phyloP scores from a whole-genome alignment of 1,140 invertebrate genomes.

The Adelges cooleyi region DNA sequence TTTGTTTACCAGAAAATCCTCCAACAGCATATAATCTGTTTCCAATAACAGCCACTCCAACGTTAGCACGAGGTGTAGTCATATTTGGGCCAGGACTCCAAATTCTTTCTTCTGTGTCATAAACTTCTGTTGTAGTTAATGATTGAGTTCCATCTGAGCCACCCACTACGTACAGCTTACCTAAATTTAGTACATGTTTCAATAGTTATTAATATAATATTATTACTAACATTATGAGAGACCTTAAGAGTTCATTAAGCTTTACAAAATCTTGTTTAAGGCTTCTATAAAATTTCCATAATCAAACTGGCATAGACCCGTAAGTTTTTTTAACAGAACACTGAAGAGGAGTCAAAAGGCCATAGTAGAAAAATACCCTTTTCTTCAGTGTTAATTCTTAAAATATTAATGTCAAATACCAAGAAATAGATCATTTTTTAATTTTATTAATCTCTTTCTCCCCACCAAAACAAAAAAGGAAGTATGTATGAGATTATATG shows the following conservation, averaged over 20 bases:
- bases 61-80: conserved; percentile 55
- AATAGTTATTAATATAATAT: not conserved
- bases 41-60: conserved; percentile 56
- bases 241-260: not conserved
- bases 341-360: too few relatives aligned
- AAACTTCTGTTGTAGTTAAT: conserved; percentile 54
- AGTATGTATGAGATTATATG: too few relatives aligned
- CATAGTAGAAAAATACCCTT: too few relatives aligned
- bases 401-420: too few relatives aligned
- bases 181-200: conserved; percentile 37
- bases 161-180: conserved; percentile 52
- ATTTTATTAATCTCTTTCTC: too few relatives aligned
- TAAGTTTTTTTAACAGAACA: too few relatives aligned
- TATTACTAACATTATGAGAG: not conserved
- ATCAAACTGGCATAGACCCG: too few relatives aligned
- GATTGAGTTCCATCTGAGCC: conserved; percentile 63
- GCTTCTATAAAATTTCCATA: not conserved
- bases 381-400: too few relatives aligned
- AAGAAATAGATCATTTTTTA: too few relatives aligned
- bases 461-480: too few relatives aligned
- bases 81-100: conserved; percentile 58
- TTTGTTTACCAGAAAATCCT: conserved; percentile 58
- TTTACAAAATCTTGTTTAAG: not conserved
- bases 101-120: conserved; percentile 46
- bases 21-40: conserved; percentile 65